A percentile compares a stretch with the other conserved stretches of the same genome.
These are phyloP conservation scores for Phrynocephalus versicolor DNA, from an alignment of 2,113 vertebrate species.

Conservation along the genomic window DNA sequence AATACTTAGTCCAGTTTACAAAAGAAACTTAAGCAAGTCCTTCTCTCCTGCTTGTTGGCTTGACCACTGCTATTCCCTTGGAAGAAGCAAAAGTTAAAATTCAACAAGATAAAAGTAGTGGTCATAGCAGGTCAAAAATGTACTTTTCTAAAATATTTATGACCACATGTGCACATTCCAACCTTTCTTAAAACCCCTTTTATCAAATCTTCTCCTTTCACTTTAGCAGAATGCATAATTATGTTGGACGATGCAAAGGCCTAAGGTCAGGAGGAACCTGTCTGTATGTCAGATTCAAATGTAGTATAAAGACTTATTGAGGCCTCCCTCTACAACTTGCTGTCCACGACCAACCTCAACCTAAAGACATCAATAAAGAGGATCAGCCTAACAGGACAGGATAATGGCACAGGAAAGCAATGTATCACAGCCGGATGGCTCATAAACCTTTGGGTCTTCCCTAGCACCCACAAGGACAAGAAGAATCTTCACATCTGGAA, in stretches of 20 bases:
- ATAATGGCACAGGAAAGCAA: constrained; percentile 32
- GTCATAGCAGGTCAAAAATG: constrained; percentile 19
- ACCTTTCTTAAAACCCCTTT: constrained; percentile 13
- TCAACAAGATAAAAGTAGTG: neutral
- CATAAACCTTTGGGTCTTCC: constrained; percentile 43
- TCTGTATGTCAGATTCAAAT: constrained; percentile 21
- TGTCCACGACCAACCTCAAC: neutral
- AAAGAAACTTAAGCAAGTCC: neutral
- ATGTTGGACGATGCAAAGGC: constrained; percentile 7
- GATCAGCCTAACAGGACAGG: constrained; percentile 36
- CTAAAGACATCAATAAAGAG: constrained; percentile 35
- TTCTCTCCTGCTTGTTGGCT: neutral
- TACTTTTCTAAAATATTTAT: constrained; percentile 10
- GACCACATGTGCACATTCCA: constrained; percentile 7
- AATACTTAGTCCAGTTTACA: neutral
- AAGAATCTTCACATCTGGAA: constrained; percentile 43
- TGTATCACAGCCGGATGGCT: constrained; percentile 30
- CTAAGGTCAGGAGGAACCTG: constrained; percentile 22
- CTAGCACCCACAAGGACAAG: constrained; percentile 28
- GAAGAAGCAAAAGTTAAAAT: neutral
- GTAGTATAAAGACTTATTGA: constrained; percentile 18
- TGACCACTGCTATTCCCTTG: neutral
- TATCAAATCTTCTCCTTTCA: constrained; percentile 15
- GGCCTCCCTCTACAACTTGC: constrained; percentile 5
- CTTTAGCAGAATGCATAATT: constrained; percentile 5